A percentile compares a stretch with the other conserved stretches of the same genome.
phyloP scores from a whole-genome alignment of 2,797 vertebrate species.

The Galaxias olidus region DNA sequence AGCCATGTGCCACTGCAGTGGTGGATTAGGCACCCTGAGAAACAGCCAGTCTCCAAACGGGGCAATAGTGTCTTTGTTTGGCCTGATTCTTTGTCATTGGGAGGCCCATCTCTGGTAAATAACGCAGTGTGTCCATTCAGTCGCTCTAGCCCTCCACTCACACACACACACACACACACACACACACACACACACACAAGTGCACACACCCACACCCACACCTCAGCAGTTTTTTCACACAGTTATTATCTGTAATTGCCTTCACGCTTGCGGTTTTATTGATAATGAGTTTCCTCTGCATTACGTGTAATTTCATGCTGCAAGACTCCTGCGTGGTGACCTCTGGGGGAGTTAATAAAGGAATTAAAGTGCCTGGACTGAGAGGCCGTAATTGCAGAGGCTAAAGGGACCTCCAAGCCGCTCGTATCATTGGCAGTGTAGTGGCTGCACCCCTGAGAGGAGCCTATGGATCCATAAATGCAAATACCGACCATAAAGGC shows the following conservation, averaged over 20 bases:
- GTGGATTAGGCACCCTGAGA: constrained; percentile 59
- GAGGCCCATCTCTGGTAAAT: constrained; percentile 65
- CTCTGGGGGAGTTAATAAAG: constrained; percentile 75
- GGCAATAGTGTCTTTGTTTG: constrained; percentile 74
- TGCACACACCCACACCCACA: constrained; percentile 41
- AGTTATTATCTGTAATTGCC: constrained; percentile 80
- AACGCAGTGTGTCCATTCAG: constrained; percentile 63
- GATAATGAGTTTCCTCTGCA: constrained; percentile 79
- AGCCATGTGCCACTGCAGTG: constrained; percentile 39
- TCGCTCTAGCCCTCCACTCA: constrained; percentile 38
- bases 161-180: constrained; percentile 1
- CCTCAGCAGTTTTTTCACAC: constrained; percentile 71
- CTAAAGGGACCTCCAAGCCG: constrained; percentile 58
- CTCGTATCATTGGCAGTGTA: constrained; percentile 61
- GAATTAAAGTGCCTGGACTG: constrained; percentile 60
- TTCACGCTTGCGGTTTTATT: constrained; percentile 81
- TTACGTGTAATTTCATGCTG: constrained; percentile 80
- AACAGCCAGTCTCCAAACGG: constrained; percentile 48
- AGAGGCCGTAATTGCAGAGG: constrained; percentile 63
- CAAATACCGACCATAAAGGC: constrained; percentile 58
- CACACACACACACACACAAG: not conserved
- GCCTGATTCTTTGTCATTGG: constrained; percentile 71
- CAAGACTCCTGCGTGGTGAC: constrained; percentile 65
- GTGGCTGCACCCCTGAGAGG: constrained; percentile 46
- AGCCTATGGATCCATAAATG: constrained; percentile 61